phyloP scores from a whole-genome alignment of 2,888 invertebrate genomes.

The Schizaphis graminum region DNA sequence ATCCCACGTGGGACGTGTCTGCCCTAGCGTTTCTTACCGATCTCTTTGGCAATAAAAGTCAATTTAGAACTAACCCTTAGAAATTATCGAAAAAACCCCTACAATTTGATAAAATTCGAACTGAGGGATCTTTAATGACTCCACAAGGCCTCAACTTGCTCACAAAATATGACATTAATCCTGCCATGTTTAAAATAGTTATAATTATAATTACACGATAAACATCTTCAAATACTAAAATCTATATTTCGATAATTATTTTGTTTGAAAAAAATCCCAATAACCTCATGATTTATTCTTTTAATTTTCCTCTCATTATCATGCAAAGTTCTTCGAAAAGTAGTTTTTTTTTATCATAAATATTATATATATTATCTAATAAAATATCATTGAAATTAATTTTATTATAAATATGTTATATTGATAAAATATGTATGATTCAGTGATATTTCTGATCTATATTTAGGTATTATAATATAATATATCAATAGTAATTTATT shows the following conservation, averaged over 20 bases:
- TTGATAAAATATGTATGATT: background rate
- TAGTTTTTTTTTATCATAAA: background rate
- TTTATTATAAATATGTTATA: background rate
- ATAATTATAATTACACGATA: background rate
- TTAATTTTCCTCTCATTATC: background rate
- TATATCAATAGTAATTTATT: background rate
- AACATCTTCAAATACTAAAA: background rate
- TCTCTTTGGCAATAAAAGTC: conserved; percentile 58
- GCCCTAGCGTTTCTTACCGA: conserved; percentile 13
- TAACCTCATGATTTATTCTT: background rate
- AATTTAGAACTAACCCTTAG: conserved; percentile 43
- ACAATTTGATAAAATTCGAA: conserved; percentile 27
- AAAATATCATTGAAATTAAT: background rate
- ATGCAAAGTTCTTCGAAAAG: background rate
- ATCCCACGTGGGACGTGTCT: conserved; percentile 54
- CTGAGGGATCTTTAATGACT: conserved; percentile 32
- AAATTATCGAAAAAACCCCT: conserved; percentile 44
- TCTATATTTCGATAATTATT: background rate
- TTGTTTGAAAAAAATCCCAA: background rate
- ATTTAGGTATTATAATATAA: background rate
- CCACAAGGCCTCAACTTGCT: background rate
- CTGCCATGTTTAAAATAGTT: background rate
- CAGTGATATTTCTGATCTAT: background rate
- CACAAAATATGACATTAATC: conserved; percentile 41
- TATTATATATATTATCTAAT: background rate